A percentile compares a stretch with the other conserved stretches of the same genome.
These are phyloP conservation scores for Drosophila nikananu DNA, from an alignment of 1,140 invertebrate genomes.

Conservation along the genomic window DNA sequence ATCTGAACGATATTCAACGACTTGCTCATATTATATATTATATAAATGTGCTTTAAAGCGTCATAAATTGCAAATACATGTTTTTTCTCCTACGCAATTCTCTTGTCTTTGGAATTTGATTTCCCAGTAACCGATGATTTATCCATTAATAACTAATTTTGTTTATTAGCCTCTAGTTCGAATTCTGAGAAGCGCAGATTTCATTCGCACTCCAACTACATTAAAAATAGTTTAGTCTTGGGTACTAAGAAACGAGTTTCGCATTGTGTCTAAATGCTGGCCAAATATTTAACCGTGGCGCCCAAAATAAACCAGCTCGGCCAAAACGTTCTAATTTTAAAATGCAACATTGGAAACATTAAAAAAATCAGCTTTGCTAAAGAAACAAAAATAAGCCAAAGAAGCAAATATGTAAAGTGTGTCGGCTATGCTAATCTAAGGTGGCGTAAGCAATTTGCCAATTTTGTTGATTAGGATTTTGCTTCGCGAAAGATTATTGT, in stretches of 20 bases:
- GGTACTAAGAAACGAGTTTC: constrained; percentile 30
- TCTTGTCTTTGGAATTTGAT: background rate
- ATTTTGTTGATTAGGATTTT: constrained; percentile 24
- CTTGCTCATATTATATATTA: too few species aligned
- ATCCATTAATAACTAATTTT: too few species aligned
- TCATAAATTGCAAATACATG: background rate
- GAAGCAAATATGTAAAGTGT: constrained; percentile 54
- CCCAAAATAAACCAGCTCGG: constrained; percentile 34
- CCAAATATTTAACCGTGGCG: constrained; percentile 65
- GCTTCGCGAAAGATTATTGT: constrained; percentile 4
- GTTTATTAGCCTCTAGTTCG: background rate
- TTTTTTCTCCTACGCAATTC: background rate
- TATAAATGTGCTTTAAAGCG: background rate
- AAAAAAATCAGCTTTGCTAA: constrained; percentile 32
- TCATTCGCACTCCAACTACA: constrained; percentile 2
- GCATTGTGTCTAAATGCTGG: constrained; percentile 55
- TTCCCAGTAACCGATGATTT: too few species aligned
- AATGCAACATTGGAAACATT: constrained; percentile 53
- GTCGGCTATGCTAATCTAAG: constrained; percentile 61
- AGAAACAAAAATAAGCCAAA: constrained; percentile 25
- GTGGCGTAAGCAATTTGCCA: constrained; percentile 13
- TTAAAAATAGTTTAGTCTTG: background rate
- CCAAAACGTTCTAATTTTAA: constrained; percentile 62
- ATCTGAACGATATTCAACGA: too few species aligned
- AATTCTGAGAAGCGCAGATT: constrained; percentile 15